Evolutionary conservation across 1,140 invertebrate species (phyloP).

Genomic region (Oryctes rhinoceros): DNA sequence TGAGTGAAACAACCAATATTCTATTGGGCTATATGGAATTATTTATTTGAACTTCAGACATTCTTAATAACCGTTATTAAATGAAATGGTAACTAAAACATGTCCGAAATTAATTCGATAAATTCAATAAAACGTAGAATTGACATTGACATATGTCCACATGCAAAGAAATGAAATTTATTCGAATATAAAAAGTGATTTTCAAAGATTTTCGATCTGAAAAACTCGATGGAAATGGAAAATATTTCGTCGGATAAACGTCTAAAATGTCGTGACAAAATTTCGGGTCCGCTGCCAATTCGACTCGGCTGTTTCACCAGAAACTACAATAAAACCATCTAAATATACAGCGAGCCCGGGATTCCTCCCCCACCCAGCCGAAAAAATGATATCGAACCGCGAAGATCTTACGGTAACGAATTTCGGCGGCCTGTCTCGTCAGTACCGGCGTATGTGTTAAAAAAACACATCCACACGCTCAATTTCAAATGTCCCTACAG

Average conservation of each 20-base stretch:
- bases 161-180: too few relatives aligned
- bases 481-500: constrained; percentile 24
- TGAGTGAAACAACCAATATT: too few relatives aligned
- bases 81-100: too few relatives aligned
- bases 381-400: constrained; percentile 25
- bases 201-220: too few relatives aligned
- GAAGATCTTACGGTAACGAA: constrained; percentile 23
- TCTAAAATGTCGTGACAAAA: constrained; percentile 22
- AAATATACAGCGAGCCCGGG: constrained; percentile 33
- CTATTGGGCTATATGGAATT: too few relatives aligned
- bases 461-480: constrained; percentile 24
- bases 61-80: too few relatives aligned
- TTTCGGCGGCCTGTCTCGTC: not conserved
- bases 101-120: too few relatives aligned
- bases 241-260: not conserved
- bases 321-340: constrained; percentile 35
- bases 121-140: too few relatives aligned
- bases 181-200: too few relatives aligned
- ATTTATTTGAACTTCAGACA: too few relatives aligned
- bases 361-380: constrained; percentile 29
- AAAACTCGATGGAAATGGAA: too few relatives aligned
- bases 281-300: constrained; percentile 3
- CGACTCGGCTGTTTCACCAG: constrained; percentile 17
- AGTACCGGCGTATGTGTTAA: constrained; percentile 24
- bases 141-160: too few relatives aligned